Evolutionary conservation across 2,888 invertebrate genomes (phyloP), one percentile per base, ranked within the genome.

Genomic region (Pristionchus exspectatus): DNA sequence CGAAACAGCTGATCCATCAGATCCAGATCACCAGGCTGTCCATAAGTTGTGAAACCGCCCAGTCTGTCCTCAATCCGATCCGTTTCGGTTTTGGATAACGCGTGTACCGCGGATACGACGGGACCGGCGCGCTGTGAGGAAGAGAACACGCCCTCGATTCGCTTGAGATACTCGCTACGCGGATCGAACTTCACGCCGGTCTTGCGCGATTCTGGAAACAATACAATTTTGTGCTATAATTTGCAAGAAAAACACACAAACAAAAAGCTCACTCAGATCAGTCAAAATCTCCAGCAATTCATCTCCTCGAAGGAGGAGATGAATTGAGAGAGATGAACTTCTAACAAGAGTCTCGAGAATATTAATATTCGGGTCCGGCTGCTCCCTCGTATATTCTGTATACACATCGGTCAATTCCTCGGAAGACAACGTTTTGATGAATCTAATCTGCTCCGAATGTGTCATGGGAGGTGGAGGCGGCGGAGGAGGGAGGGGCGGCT

Each of bases 151-250:
- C 50, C n/a, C 24, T 2, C n/a, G n/a, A 81, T 12, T 2, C 24
- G 50, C 50, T 44, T 50, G 50, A 50, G 50, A 16, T 81, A 81
- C n/a, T 81, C 81, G 27, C 81, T 77, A n/a, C 44, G 81, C 27
- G 81, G 50, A 74, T 72, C 72, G 72, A 72, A 72, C 33, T 54
- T 54, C 54, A 10, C 14, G 54, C 54, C 54, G 14, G 54, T 14
- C 14, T 54, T 54, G n/a, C n/a, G n/a, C 14, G 54, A 54, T 54
- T 9, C 56, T 63, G 24, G 59, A 63, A 63, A 24, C 16, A 59
- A 59, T 59, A 59, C 12, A 59, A 7, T 59, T 18, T 3, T 54
- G 54, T n/a, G n/a, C n/a, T n/a, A n/a, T n/a, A n/a, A n/a, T n/a
- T n/a, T n/a, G n/a, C n/a, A n/a, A n/a, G n/a, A n/a, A n/a, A n/a